phyloP scores from a whole-genome alignment of 2,888 invertebrate species.

The Drosophila sordidula region DNA sequence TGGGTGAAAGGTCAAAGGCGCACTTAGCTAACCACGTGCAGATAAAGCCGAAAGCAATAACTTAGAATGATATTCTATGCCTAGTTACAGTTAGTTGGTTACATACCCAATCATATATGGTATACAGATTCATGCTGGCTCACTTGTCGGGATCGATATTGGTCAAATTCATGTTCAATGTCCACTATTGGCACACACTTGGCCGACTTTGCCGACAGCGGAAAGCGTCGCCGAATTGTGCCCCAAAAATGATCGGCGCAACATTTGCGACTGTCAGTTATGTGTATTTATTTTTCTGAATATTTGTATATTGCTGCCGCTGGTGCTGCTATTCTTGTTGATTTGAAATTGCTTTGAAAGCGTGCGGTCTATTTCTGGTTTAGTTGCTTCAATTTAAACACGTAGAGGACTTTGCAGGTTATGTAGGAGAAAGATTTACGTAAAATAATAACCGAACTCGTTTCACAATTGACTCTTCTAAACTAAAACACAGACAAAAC shows the following conservation, averaged over 20 bases:
- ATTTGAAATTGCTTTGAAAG: slow-evolving; percentile 4
- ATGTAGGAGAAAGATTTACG: slow-evolving; percentile 70
- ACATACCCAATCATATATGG: slow-evolving; percentile 82
- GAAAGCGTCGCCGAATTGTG: slow-evolving; percentile 1
- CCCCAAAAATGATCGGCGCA: slow-evolving; percentile 12
- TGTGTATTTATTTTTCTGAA: slow-evolving; percentile 18
- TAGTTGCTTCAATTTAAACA: slow-evolving; percentile 38
- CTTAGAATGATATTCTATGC: neutral
- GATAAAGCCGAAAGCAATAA: slow-evolving; percentile 21
- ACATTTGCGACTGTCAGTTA: slow-evolving; percentile 66
- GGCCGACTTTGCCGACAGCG: slow-evolving; percentile 17
- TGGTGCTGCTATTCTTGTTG: slow-evolving; percentile 18
- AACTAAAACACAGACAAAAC: slow-evolving; percentile 45
- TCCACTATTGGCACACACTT: slow-evolving; percentile 24
- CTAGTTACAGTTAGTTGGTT: neutral
- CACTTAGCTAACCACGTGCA: slow-evolving; percentile 43
- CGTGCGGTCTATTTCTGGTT: slow-evolving; percentile 41
- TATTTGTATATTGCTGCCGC: slow-evolving; percentile 1
- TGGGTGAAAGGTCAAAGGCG: slow-evolving; percentile 69
- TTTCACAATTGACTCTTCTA: slow-evolving; percentile 35
- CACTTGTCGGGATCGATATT: slow-evolving; percentile 3
- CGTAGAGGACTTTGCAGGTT: slow-evolving; percentile 55
- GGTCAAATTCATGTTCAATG: slow-evolving; percentile 34
- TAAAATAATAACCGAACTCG: slow-evolving; percentile 54
- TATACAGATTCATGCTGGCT: slow-evolving; percentile 76